Evolutionary conservation across 23 tunicate genomes (phyloP).

Genomic region (Halocynthia aurantium): DNA sequence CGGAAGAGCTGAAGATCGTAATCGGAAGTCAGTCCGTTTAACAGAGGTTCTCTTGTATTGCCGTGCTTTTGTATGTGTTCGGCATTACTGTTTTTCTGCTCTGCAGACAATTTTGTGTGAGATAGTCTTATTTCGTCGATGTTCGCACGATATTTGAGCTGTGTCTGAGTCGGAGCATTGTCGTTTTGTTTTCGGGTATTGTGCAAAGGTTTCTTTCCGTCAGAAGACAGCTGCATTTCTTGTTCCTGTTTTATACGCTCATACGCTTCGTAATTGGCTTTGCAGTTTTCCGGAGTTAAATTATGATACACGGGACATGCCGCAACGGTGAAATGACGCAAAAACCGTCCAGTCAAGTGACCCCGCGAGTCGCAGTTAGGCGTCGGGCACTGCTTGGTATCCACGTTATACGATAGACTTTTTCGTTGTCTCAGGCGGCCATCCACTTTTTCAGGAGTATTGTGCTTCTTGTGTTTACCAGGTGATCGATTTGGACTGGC

Average conservation of each 20-base stretch:
- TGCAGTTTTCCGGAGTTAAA: slow-evolving; percentile 81
- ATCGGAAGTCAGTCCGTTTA: slow-evolving; percentile 70
- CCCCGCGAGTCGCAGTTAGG: slow-evolving; percentile 84
- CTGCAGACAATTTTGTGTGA: slow-evolving; percentile 21
- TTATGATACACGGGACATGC: slow-evolving; percentile 93
- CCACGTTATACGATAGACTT: slow-evolving; percentile 61
- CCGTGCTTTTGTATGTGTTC: slow-evolving; percentile 49
- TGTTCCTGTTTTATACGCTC: slow-evolving; percentile 53
- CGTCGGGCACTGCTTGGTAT: slow-evolving; percentile 85
- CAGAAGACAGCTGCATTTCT: slow-evolving; percentile 27
- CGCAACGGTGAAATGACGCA: slow-evolving; percentile 71
- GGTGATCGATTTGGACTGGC: neutral
- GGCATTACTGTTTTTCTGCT: slow-evolving; percentile 11
- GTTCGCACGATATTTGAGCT: slow-evolving; percentile 41
- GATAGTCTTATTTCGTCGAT: slow-evolving; percentile 28
- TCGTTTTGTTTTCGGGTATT: slow-evolving; percentile 76
- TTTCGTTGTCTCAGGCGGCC: slow-evolving; percentile 70
- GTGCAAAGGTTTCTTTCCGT: slow-evolving; percentile 39
- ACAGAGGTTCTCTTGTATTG: slow-evolving; percentile 57
- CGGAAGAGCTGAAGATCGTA: slow-evolving; percentile 89
- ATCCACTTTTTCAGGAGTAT: slow-evolving; percentile 4
- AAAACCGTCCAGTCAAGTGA: slow-evolving; percentile 76
- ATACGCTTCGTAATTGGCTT: slow-evolving; percentile 77
- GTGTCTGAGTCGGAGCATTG: slow-evolving; percentile 48
- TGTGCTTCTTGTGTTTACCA: neutral